Evolutionary conservation across 2,797 vertebrate genomes (phyloP), one percentile per base, ranked within the genome.

Genomic region (Anisognathus igniventris): DNA sequence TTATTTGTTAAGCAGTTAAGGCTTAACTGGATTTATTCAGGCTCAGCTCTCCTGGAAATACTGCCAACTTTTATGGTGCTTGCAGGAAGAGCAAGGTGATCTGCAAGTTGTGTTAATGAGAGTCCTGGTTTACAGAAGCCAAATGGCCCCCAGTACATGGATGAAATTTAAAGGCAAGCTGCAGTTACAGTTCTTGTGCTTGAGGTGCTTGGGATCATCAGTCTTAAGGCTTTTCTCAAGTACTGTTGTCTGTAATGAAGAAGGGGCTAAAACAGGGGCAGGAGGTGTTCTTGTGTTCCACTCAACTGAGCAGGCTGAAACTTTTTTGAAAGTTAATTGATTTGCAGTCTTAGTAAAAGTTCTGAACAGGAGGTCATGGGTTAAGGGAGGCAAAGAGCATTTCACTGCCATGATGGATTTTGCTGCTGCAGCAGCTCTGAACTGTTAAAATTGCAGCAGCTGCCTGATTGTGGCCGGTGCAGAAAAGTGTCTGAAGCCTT

Each of bases 1-100:
- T 82, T 90, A 66, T 92, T 96, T 96, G 72, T 91, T 89, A 71
- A 82, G 35, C 88, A 82, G 57, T 71, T 77, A 71, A 53, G 72
- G 78, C 62, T 97, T 93, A 89, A 62, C 78, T 85, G 60, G 31
- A 39, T 88, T 81, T 88, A 72, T 79, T 90, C 64, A 77, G 77
- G 54, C 33, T 39, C 22, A 54, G 35, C 12, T 81, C 73, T 92
- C 66, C 27, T 71, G 40, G 45, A 86, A 51, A 40, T 53, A 30
- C 44, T 94, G 84, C 56, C 70, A 86, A 20, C 56, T 94, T 90
- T 51, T 48, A 25, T n/a, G 56, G 56, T 4, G 10, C 40, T 23
- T 62, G 50, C 24, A 35, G 40, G 33, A 40, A 79, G n/a, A 88
- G 57, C 45, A 80, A 94, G 81, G 35, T 94, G 71, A 75, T 92